phyloP scores from a whole-genome alignment of 2,113 vertebrate genomes.

The Castor canadensis region DNA sequence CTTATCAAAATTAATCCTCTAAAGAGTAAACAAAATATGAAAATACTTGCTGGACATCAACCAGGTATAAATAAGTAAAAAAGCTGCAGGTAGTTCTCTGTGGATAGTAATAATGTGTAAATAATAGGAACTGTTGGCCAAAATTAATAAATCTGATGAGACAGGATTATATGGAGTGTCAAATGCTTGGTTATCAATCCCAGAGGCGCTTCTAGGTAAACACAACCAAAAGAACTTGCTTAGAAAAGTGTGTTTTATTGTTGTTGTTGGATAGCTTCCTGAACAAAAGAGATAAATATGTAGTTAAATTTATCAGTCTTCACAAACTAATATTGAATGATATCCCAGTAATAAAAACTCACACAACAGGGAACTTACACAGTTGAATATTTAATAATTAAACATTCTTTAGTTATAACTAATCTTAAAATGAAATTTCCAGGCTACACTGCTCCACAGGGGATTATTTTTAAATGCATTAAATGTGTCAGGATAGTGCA shows the following conservation, averaged over 20 bases:
- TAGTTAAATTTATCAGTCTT: constrained; percentile 34
- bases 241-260: not conserved
- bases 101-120: not conserved
- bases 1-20: not conserved
- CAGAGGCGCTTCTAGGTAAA: not conserved
- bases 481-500: not conserved
- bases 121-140: not conserved
- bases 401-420: too few species aligned
- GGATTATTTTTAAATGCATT: not conserved
- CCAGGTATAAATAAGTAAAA: not conserved
- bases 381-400: too few species aligned
- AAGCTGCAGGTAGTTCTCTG: not conserved
- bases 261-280: not conserved
- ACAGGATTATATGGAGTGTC: not conserved
- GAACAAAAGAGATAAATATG: constrained; percentile 8
- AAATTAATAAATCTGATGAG: not conserved
- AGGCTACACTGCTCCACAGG: not conserved
- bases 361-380: too few species aligned
- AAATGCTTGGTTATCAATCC: not conserved
- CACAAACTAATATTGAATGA: not conserved
- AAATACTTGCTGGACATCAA: not conserved
- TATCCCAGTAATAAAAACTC: not conserved
- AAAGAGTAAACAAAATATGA: not conserved
- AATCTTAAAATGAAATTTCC: constrained; percentile 11
- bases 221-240: not conserved